Base-by-base conservation (phyloP, 2,113 vertebrate genomes). In the Peromyscus polionotus region DNA sequence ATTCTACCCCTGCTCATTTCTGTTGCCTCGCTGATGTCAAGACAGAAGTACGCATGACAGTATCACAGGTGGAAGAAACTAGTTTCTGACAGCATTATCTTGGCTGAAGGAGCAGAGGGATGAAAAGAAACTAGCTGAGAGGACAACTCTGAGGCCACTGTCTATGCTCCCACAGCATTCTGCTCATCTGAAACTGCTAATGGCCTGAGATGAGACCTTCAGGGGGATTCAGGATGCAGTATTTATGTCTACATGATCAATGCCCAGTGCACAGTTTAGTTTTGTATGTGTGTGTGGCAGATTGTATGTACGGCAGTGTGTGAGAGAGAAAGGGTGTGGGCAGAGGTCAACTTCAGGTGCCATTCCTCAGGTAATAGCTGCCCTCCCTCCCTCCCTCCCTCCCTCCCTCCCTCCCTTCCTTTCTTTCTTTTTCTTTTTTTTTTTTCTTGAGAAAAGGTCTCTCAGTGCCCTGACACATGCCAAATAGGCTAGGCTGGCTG, bases 121-220 rank as follows among this genome's bases (percentile, higher is more conserved):
- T 5, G 28, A 36, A 39, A 13, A 11, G 81, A 42, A 13, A 14
- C 0, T 16, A 20, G 14, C 12, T 28, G 20, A 68, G 68, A 33
- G 75, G 75, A 48, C 9, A 16, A 9, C 36, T 24, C 2, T 2
- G 3, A 16, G 42, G 31, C 67, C 76, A 17, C 2, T 1, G 16
- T 57, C 22, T 16, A 26, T 13, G 5, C 5, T 42, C 59, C 24
- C 24, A 28, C 0, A 26, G 14, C 42, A 2, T 4, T 36, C n/a
- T 5, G 48, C 45, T 61, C 4, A 2, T 5, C 57, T 39, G 3
- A 0, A 28, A 36, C 1, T 1, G 1, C 1, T 14, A 0, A 11
- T 3, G 16, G 42, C 9, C 68, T 8, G 39, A 17, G 26, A 28
- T 0, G 39, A 45, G 63, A 48, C 36, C 19, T 7, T 19, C 1